These are phyloP conservation scores for Dicyrtoma fusca DNA, from an alignment of 2,888 invertebrate genomes.

Conservation along the genomic window DNA sequence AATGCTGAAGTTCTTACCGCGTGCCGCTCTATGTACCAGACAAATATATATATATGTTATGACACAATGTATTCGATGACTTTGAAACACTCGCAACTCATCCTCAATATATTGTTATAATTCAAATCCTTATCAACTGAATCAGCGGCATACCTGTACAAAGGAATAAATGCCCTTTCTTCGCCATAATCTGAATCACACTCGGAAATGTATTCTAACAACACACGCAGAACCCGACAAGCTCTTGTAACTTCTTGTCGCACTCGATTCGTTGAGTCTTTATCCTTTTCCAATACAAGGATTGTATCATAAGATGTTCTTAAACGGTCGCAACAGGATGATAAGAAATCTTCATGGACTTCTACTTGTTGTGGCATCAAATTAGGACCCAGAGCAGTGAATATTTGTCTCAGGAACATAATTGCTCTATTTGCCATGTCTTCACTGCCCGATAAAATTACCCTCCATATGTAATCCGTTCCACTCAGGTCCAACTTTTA, in stretches of 20 bases:
- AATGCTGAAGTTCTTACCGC: conserved; percentile 85
- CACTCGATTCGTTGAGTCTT: conserved; percentile 63
- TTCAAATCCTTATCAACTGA: too few species aligned
- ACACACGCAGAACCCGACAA: conserved; percentile 89
- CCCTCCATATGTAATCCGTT: conserved; percentile 93
- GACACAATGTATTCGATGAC: too few species aligned
- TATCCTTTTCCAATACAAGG: conserved; percentile 66
- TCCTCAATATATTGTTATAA: too few species aligned
- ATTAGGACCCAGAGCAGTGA: conserved; percentile 87
- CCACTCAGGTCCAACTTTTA: conserved; percentile 77
- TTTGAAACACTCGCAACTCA: too few species aligned
- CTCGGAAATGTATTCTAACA: conserved; percentile 93
- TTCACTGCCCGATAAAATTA: conserved; percentile 76
- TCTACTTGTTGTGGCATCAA: conserved; percentile 75
- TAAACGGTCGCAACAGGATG: conserved; percentile 87
- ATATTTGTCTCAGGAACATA: conserved; percentile 87
- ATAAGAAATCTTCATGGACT: conserved; percentile 90
- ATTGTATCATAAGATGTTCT: conserved; percentile 85
- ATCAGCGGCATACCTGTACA: conserved; percentile 67
- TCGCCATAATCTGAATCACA: conserved; percentile 87
- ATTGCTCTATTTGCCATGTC: conserved; percentile 92
- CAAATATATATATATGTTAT: too few species aligned
- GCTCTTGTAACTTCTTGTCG: conserved; percentile 77
- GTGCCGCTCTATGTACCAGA: conserved; percentile 83
- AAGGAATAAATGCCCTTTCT: conserved; percentile 85